phyloP scores from a whole-genome alignment of 2,113 vertebrate genomes.

The Pachyramphus minor region DNA sequence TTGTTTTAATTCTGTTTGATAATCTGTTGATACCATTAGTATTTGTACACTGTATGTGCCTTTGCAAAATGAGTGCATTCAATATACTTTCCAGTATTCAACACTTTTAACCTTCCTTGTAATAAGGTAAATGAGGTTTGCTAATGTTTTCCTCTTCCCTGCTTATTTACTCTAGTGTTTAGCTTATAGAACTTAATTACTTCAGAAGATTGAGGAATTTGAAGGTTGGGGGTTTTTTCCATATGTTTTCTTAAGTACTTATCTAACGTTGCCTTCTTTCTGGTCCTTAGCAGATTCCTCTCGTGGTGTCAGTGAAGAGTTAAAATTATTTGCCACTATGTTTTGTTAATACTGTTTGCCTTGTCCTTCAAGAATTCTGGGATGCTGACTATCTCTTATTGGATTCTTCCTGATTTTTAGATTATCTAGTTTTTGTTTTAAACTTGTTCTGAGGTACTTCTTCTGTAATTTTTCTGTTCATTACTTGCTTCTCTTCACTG shows the following conservation, averaged over 20 bases:
- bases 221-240: accelerated
- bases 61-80: not conserved
- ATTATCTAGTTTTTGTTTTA: slow-evolving; percentile 33
- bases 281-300: not conserved
- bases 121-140: not conserved
- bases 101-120: not conserved
- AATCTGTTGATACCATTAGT: not conserved
- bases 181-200: not conserved
- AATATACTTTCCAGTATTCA: not conserved
- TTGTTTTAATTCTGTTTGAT: not conserved
- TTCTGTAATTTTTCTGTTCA: slow-evolving; percentile 9
- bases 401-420: slow-evolving; percentile 5
- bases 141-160: not conserved
- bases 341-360: not conserved
- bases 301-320: not conserved
- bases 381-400: slow-evolving; percentile 19
- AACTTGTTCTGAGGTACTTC: not conserved
- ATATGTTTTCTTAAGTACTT: not conserved
- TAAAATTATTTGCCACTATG: not conserved
- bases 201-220: not conserved
- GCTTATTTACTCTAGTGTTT: not conserved
- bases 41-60: not conserved
- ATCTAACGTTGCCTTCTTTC: not conserved
- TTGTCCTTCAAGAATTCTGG: slow-evolving; percentile 30
- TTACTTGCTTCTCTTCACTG: not conserved